A percentile compares a stretch with the other conserved stretches of the same genome.
These are phyloP conservation scores for Paramisgurnus dabryanus DNA, from an alignment of 2,113 vertebrate species.

Conservation along the genomic window DNA sequence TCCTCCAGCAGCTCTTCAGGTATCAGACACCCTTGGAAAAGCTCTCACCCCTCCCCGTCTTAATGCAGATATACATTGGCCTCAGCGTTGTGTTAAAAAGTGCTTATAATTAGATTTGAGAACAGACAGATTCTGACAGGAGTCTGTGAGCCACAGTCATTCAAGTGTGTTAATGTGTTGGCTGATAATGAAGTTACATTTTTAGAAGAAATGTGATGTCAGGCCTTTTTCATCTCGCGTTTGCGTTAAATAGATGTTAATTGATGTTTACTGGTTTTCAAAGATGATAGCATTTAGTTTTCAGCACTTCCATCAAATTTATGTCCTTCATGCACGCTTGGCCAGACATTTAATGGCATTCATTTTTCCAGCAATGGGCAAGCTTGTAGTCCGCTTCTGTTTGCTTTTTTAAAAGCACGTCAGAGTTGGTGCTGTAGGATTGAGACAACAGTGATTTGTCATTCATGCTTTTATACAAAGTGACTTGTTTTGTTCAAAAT, in stretches of 20 bases:
- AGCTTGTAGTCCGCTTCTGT: background rate
- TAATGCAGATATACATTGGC: background rate
- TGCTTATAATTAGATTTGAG: slow-evolving; percentile 33
- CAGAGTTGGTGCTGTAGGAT: background rate
- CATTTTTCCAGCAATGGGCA: background rate
- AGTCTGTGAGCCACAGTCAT: background rate
- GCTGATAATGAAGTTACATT: slow-evolving; percentile 38
- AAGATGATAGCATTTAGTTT: background rate
- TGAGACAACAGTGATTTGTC: background rate
- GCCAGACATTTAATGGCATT: background rate
- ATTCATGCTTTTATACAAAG: too few relatives aligned
- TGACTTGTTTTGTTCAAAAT: background rate
- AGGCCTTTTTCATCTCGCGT: slow-evolving; percentile 4
- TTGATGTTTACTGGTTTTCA: slow-evolving; percentile 7
- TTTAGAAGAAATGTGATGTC: slow-evolving; percentile 20
- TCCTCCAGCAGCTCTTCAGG: slow-evolving; percentile 79
- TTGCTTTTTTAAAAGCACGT: background rate
- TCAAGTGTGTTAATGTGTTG: slow-evolving; percentile 13
- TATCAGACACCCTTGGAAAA: slow-evolving; percentile 53
- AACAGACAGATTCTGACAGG: slow-evolving; percentile 31
- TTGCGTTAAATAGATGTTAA: background rate
- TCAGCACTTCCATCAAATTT: background rate
- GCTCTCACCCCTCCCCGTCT: background rate
- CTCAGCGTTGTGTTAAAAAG: background rate
- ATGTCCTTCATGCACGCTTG: background rate